Evolutionary conservation across 2,113 vertebrate species (phyloP).

Genomic region (Channa maculata): DNA sequence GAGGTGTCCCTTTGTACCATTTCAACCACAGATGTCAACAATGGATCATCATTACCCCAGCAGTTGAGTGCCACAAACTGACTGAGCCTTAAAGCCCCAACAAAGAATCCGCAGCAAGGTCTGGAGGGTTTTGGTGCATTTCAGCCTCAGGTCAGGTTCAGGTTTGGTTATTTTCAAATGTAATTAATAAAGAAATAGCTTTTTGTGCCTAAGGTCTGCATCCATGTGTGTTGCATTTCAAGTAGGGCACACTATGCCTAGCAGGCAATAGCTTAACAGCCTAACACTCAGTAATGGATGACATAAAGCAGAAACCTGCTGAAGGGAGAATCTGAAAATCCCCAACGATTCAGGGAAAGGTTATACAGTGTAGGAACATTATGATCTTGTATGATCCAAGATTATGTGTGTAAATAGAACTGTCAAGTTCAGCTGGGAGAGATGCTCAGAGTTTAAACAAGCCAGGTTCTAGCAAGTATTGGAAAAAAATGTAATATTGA

Average conservation of each 20-base stretch:
- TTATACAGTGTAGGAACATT: slow-evolving; percentile 29
- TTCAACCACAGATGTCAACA: slow-evolving; percentile 18
- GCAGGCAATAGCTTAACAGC: slow-evolving; percentile 61
- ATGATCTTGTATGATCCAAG: slow-evolving; percentile 37
- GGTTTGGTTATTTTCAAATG: slow-evolving; percentile 55
- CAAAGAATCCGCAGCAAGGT: slow-evolving; percentile 5
- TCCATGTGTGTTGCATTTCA: slow-evolving; percentile 63
- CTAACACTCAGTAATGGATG: slow-evolving; percentile 57
- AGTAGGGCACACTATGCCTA: slow-evolving; percentile 66
- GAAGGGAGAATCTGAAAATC: slow-evolving; percentile 39
- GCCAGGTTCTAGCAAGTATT: not conserved
- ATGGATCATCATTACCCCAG: slow-evolving; percentile 25
- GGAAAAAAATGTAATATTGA: not conserved
- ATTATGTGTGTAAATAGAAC: slow-evolving; percentile 33
- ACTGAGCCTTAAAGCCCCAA: not conserved
- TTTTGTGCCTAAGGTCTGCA: slow-evolving; percentile 42
- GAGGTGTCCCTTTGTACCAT: slow-evolving; percentile 54
- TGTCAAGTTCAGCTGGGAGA: slow-evolving; percentile 11
- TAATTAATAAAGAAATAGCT: slow-evolving; percentile 37
- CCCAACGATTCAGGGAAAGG: slow-evolving; percentile 34
- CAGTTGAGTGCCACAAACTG: slow-evolving; percentile 1
- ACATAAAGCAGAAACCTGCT: slow-evolving; percentile 59
- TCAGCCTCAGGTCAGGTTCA: slow-evolving; percentile 24
- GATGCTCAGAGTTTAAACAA: slow-evolving; percentile 12
- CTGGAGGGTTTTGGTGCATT: not conserved